phyloP scores from a whole-genome alignment of 2,797 vertebrate species.

The Hipposideros larvatus region DNA sequence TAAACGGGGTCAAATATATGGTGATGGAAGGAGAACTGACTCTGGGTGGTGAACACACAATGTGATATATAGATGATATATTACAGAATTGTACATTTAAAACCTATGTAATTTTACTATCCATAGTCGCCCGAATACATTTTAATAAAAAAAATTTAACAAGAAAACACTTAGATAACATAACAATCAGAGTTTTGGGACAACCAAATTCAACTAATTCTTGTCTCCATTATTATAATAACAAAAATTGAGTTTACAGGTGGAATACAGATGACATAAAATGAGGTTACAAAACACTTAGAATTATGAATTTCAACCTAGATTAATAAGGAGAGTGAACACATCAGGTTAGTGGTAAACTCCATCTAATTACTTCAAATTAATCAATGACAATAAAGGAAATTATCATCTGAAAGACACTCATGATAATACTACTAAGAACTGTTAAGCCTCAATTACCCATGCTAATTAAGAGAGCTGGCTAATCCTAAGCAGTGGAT shows the following conservation, averaged over 20 bases:
- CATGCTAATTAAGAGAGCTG: conserved; percentile 36
- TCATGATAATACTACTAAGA: conserved; percentile 47
- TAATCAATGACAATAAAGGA: conserved; percentile 73
- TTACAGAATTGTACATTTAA: too few relatives aligned
- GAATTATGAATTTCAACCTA: conserved; percentile 63
- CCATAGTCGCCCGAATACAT: too few relatives aligned
- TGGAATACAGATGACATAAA: conserved; percentile 12
- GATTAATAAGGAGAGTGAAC: conserved; percentile 52
- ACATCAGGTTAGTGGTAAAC: conserved; percentile 59
- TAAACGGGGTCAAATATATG: too few relatives aligned
- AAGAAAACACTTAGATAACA: not conserved
- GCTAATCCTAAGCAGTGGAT: not conserved
- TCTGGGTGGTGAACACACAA: too few relatives aligned
- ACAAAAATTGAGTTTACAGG: conserved; percentile 33
- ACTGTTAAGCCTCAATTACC: conserved; percentile 27
- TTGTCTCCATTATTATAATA: not conserved
- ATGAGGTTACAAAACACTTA: conserved; percentile 47
- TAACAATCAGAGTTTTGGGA: not conserved
- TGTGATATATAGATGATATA: too few relatives aligned
- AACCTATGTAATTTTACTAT: too few relatives aligned
- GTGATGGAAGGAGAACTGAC: too few relatives aligned
- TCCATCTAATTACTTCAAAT: conserved; percentile 70
- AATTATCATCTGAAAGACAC: conserved; percentile 75
- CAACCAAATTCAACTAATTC: not conserved
- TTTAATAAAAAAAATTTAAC: not conserved